phyloP scores from a whole-genome alignment of 1,140 invertebrate species.

The Coelopa frigida region DNA sequence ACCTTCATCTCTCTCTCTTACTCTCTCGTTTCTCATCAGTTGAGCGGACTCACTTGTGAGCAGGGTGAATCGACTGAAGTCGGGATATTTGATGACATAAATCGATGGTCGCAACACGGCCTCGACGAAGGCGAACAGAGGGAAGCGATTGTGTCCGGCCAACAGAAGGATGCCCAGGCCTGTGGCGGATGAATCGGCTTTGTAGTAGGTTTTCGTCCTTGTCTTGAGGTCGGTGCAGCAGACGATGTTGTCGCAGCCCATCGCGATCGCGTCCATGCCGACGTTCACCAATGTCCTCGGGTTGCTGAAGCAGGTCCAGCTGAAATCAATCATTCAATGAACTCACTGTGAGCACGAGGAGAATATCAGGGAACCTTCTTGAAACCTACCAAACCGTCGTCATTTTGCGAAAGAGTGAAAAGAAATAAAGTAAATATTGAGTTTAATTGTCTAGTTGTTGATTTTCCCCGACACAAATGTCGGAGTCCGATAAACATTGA shows the following conservation, averaged over 20 bases:
- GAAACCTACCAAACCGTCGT: too few species aligned
- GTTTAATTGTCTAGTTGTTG: too few species aligned
- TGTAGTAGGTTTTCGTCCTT: conserved; percentile 18
- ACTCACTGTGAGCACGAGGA: too few species aligned
- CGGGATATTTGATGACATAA: conserved; percentile 30
- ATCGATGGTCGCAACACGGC: conserved; percentile 19
- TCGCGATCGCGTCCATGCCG: conserved; percentile 27
- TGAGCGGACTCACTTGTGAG: conserved; percentile 22
- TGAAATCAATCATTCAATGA: too few species aligned
- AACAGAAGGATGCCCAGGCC: conserved; percentile 21
- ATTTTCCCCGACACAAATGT: too few species aligned
- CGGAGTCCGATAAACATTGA: too few species aligned
- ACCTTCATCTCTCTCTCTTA: too few species aligned
- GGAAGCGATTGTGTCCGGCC: conserved; percentile 30
- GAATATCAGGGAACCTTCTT: too few species aligned
- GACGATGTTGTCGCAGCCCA: conserved; percentile 21
- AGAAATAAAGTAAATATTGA: too few species aligned
- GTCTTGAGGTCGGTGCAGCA: conserved; percentile 28
- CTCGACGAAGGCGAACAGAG: conserved; percentile 32
- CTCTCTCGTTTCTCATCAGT: neutral
- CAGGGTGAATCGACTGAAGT: conserved; percentile 20
- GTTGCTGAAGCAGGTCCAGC: conserved; percentile 5
- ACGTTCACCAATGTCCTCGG: conserved; percentile 19
- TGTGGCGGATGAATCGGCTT: conserved; percentile 21
- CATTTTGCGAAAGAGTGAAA: too few species aligned